Conservation (phyloP, 2,113 vertebrate species). For the Galemys pyrenaicus region DNA sequence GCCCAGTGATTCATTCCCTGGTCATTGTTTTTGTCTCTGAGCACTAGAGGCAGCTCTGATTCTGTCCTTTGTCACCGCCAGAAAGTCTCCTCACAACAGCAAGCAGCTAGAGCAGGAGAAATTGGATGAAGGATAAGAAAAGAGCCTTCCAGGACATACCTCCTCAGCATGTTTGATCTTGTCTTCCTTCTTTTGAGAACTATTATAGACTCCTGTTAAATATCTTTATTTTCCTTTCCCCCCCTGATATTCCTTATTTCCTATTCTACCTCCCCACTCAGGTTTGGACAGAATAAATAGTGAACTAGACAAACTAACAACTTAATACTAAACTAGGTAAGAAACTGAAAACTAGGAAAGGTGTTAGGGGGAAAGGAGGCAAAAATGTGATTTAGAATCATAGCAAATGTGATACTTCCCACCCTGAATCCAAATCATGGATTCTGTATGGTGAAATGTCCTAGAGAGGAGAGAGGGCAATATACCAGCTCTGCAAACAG, state of each 20-base stretch:
- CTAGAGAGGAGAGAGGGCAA: not conserved
- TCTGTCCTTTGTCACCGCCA: not conserved
- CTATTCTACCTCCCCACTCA: not conserved
- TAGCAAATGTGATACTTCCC: not conserved
- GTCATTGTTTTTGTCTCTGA: not conserved
- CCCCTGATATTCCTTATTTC: not conserved
- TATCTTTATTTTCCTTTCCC: not conserved
- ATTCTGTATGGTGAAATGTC: not conserved
- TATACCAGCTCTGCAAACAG: fast-evolving
- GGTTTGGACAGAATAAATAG: not conserved
- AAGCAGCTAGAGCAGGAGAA: not conserved
- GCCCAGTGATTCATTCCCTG: not conserved
- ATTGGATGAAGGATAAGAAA: not conserved
- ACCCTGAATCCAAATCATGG: not conserved
- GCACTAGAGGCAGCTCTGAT: not conserved
- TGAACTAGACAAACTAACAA: not conserved
- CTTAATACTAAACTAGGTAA: not conserved
- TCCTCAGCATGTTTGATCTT: not conserved
- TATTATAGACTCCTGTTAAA: not conserved
- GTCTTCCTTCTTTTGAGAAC: not conserved
- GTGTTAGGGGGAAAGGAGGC: not conserved
- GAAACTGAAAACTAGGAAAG: not conserved
- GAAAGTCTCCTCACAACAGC: not conserved
- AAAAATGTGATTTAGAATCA: not conserved
- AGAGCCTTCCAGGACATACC: not conserved